These are phyloP conservation scores for Vanessa cardui DNA, from an alignment of 2,888 invertebrate genomes.

Conservation along the genomic window DNA sequence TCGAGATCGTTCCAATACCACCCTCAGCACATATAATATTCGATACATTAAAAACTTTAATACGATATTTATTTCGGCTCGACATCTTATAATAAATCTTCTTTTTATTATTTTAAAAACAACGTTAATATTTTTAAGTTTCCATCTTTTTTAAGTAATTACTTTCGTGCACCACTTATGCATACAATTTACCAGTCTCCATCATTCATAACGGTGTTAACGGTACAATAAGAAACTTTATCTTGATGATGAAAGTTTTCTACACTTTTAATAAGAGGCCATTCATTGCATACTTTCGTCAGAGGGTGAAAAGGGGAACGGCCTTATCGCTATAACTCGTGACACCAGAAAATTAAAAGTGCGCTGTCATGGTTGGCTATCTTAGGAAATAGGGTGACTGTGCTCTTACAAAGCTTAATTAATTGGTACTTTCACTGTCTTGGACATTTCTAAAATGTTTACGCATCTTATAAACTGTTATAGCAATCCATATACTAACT, in stretches of 20 bases:
- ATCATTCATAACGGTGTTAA: conserved; percentile 51
- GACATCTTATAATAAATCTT: neutral
- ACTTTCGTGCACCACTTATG: neutral
- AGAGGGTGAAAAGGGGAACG: conserved; percentile 58
- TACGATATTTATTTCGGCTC: conserved; percentile 17
- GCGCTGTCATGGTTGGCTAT: conserved; percentile 72
- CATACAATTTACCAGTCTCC: conserved; percentile 14
- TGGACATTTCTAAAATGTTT: conserved; percentile 41
- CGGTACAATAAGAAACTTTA: conserved; percentile 65
- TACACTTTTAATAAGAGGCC: conserved; percentile 74
- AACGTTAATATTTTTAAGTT: neutral
- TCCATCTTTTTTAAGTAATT: neutral
- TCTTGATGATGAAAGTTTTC: conserved; percentile 67
- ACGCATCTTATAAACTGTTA: conserved; percentile 2
- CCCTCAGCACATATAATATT: conserved; percentile 29
- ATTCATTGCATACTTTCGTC: conserved; percentile 71
- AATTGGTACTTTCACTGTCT: conserved; percentile 62
- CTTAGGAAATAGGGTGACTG: conserved; percentile 74
- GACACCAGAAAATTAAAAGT: conserved; percentile 81
- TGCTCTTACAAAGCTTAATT: conserved; percentile 73
- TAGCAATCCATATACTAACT: neutral
- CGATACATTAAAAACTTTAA: conserved; percentile 21
- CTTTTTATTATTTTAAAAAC: too few species aligned
- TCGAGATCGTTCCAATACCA: conserved; percentile 46
- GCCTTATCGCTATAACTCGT: conserved; percentile 74